A percentile compares a stretch with the other conserved stretches of the same genome.
These are phyloP conservation scores for Rhyacophila evoluta DNA, from an alignment of 2,888 invertebrate species.

Conservation along the genomic window DNA sequence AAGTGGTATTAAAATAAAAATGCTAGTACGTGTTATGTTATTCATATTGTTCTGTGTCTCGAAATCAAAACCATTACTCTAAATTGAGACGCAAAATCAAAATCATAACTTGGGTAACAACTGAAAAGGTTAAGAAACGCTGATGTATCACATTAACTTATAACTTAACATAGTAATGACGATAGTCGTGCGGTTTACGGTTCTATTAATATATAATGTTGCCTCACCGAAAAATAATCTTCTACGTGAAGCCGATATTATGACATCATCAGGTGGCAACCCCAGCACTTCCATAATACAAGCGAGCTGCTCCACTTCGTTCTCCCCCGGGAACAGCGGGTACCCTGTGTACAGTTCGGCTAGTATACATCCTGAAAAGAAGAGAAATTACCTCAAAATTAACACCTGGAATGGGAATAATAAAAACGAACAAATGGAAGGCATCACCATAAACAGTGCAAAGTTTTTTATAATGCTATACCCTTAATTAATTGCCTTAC, in stretches of 20 bases:
- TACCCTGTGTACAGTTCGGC: conserved; percentile 97
- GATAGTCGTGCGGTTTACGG: neutral
- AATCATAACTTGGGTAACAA: no score
- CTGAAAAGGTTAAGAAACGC: no score
- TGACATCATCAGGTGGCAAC: conserved; percentile 87
- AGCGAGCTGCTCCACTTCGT: conserved; percentile 95
- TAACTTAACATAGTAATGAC: neutral
- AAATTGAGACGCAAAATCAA: no score
- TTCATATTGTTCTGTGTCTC: no score
- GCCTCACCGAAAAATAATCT: conserved; percentile 85
- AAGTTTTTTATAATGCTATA: neutral
- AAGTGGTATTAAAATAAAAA: no score
- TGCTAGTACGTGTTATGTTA: no score
- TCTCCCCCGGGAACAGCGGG: conserved; percentile 96
- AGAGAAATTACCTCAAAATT: conserved; percentile 16
- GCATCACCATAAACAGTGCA: conserved; percentile 4
- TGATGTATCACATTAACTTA: no score
- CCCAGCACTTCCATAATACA: conserved; percentile 98
- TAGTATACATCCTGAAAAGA: conserved; percentile 84
- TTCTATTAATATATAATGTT: neutral
- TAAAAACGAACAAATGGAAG: neutral
- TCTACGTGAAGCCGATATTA: conserved; percentile 86
- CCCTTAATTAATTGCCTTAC: conserved; percentile 7
- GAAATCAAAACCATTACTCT: no score
- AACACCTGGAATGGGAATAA: neutral